Conservation (phyloP, 2,888 invertebrate genomes). For the Eledona agricola region DNA sequence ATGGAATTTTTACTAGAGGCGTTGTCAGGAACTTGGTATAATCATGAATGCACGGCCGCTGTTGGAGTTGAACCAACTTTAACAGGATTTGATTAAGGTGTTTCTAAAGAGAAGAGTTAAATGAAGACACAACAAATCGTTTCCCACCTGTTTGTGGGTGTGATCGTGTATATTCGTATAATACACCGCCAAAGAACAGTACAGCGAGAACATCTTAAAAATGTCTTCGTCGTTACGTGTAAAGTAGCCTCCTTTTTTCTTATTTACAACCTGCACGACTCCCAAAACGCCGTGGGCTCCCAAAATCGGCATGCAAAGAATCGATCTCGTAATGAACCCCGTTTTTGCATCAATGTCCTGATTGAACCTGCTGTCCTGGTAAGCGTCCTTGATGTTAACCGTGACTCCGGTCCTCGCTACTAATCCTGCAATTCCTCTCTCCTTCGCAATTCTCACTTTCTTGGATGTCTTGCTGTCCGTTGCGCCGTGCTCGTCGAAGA, state of each 20-base stretch:
- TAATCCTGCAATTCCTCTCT: constrained; percentile 65
- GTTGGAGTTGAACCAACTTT: constrained; percentile 64
- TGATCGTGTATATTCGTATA: constrained; percentile 62
- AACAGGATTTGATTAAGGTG: constrained; percentile 33
- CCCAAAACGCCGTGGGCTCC: constrained; percentile 61
- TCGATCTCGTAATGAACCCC: constrained; percentile 67
- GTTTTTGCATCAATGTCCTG: constrained; percentile 67
- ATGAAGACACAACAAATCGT: neutral
- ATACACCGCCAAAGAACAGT: constrained; percentile 67
- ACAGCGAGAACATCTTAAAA: constrained; percentile 65
- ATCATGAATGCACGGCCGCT: constrained; percentile 67
- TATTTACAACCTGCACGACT: constrained; percentile 67
- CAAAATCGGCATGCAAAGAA: constrained; percentile 67
- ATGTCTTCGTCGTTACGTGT: constrained; percentile 64
- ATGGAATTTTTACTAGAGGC: constrained; percentile 60
- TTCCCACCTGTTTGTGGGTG: constrained; percentile 6
- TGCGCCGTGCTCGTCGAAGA: constrained; percentile 68
- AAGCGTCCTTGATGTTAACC: constrained; percentile 67
- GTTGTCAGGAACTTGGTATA: constrained; percentile 62
- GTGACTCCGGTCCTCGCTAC: constrained; percentile 64
- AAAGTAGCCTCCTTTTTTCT: constrained; percentile 62
- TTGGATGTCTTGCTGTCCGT: constrained; percentile 62
- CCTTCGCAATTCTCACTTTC: constrained; percentile 64
- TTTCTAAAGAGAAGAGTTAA: neutral
- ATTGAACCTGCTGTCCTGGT: constrained; percentile 65